Conservation (phyloP, 2,888 invertebrate genomes). For the Oasisia sp. region DNA sequence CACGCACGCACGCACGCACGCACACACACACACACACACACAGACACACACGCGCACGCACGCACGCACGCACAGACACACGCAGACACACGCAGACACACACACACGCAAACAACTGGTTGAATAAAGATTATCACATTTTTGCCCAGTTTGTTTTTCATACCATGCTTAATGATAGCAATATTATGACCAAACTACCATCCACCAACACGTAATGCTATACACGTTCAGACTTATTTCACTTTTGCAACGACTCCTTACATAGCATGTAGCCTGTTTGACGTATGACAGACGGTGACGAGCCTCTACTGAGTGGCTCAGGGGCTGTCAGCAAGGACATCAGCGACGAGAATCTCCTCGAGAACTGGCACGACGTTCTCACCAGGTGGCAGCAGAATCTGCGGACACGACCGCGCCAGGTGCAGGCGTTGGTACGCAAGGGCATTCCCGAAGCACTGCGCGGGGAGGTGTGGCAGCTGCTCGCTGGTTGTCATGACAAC, state of each 20-base stretch:
- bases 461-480: slow-evolving; percentile 96
- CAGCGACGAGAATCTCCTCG: slow-evolving; percentile 85
- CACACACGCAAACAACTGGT: no score
- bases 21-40: no score
- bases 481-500: slow-evolving; percentile 84
- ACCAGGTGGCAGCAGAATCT: slow-evolving; percentile 64
- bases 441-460: slow-evolving; percentile 96
- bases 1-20: no score
- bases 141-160: no score
- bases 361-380: slow-evolving; percentile 89
- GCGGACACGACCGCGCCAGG: slow-evolving; percentile 78
- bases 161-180: no score
- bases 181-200: no score
- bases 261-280: neutral
- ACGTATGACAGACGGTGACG: slow-evolving; percentile 69
- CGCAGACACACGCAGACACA: no score
- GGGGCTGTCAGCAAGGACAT: slow-evolving; percentile 97
- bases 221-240: neutral
- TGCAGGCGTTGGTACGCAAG: slow-evolving; percentile 59
- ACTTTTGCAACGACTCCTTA: neutral
- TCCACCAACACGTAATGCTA: no score
- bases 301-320: slow-evolving; percentile 96
- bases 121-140: no score
- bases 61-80: no score
- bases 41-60: no score